phyloP scores from a whole-genome alignment of 1,140 invertebrate genomes.

The Papilio glaucus region DNA sequence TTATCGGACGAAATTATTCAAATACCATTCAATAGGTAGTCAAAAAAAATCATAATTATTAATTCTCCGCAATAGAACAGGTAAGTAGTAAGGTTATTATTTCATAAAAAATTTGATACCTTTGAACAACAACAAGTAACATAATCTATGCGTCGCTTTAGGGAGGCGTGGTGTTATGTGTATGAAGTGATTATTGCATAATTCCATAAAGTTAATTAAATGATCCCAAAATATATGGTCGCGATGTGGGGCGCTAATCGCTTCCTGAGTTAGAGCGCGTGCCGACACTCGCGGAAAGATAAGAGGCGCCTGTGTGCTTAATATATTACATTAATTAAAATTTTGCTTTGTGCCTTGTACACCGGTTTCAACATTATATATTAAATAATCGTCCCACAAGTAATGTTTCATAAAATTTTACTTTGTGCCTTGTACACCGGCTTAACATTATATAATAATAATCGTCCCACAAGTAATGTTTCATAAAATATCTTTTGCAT shows the following conservation, averaged over 20 bases:
- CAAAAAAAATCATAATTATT: no score
- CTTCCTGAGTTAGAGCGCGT: neutral
- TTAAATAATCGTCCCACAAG: no score
- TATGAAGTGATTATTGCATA: slow-evolving; percentile 1
- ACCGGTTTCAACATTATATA: neutral
- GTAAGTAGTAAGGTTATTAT: no score
- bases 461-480: no score
- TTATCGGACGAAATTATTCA: no score
- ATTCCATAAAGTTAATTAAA: neutral
- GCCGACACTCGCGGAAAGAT: neutral
- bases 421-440: neutral
- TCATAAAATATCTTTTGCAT: no score
- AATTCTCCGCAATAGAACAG: no score
- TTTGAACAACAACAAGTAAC: neutral
- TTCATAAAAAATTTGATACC: no score
- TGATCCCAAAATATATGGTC: neutral
- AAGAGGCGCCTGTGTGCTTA: neutral
- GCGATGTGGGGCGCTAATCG: neutral
- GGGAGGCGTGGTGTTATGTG: neutral
- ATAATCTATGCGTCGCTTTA: neutral
- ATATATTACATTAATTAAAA: neutral
- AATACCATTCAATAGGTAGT: no score
- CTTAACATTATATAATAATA: no score
- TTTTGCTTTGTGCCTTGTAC: neutral
- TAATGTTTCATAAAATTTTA: neutral